These are phyloP conservation scores for Istiophorus platypterus DNA, from an alignment of 2,113 vertebrate genomes.

Conservation along the genomic window DNA sequence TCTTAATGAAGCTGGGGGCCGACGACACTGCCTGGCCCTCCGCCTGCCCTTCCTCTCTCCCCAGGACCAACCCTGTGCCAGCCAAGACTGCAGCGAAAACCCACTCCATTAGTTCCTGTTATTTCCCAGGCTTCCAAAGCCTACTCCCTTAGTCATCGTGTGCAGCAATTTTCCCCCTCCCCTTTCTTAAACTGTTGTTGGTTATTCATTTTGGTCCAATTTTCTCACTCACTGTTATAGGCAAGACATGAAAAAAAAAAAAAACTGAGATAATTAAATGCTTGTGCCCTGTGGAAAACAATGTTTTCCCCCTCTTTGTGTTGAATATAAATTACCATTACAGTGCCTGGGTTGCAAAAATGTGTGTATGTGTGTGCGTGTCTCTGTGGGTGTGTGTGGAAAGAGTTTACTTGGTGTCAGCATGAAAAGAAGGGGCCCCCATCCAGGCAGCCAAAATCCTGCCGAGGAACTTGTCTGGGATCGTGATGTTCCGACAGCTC, in stretches of 20 bases:
- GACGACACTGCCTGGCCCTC: conserved; percentile 76
- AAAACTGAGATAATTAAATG: conserved; percentile 89
- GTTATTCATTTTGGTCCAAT: conserved; percentile 81
- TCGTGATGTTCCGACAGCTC: conserved; percentile 90
- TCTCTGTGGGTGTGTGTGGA: conserved; percentile 74
- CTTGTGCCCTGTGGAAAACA: conserved; percentile 86
- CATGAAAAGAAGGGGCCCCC: conserved; percentile 88
- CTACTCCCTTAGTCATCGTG: conserved; percentile 69
- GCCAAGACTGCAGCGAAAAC: conserved; percentile 78
- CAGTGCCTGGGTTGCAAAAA: conserved; percentile 77
- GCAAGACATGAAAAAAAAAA: conserved; percentile 84
- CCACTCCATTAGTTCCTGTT: conserved; percentile 79
- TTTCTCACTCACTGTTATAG: conserved; percentile 82
- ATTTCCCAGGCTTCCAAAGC: conserved; percentile 78
- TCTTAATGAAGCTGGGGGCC: conserved; percentile 72
- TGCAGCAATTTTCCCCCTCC: conserved; percentile 44
- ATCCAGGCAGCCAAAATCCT: conserved; percentile 91
- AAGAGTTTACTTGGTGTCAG: conserved; percentile 90
- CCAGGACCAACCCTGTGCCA: conserved; percentile 69
- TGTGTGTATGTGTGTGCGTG: conserved; percentile 74
- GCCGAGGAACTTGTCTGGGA: conserved; percentile 94
- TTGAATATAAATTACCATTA: conserved; percentile 93
- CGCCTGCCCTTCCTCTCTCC: conserved; percentile 74
- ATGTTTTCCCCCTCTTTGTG: conserved; percentile 82
- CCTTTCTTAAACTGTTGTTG: conserved; percentile 75